A percentile compares a stretch with the other conserved stretches of the same genome.
Evolutionary conservation across 2,888 invertebrate species (phyloP).

Genomic region (Coecobrya sp.): DNA sequence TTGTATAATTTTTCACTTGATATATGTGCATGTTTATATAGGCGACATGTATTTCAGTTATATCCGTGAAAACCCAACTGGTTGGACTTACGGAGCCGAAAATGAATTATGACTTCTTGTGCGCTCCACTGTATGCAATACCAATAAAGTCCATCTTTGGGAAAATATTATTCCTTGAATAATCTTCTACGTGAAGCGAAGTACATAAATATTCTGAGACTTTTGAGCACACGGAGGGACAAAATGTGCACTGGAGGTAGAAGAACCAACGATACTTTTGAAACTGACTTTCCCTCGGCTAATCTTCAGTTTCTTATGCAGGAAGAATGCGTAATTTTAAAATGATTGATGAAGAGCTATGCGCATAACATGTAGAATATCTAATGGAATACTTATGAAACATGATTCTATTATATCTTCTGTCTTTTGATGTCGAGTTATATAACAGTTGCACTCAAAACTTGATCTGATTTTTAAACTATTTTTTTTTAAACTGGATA

Average conservation of each 20-base stretch:
- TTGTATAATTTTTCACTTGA: conserved; percentile 14
- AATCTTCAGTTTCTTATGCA: conserved; percentile 75
- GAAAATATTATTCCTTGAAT: conserved; percentile 58
- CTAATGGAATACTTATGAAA: conserved; percentile 10
- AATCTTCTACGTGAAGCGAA: conserved; percentile 50
- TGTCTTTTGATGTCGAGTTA: not conserved
- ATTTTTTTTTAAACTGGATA: conserved; percentile 14
- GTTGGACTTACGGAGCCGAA: conserved; percentile 61
- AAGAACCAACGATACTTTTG: conserved; percentile 27
- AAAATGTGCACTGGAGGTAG: not conserved
- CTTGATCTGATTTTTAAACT: not conserved
- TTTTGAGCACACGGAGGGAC: not conserved
- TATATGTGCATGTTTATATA: not conserved
- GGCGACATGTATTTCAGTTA: not conserved
- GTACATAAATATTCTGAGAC: conserved; percentile 45
- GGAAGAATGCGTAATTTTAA: conserved; percentile 71
- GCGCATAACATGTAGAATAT: conserved; percentile 13
- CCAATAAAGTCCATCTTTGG: conserved; percentile 70
- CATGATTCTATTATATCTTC: conserved; percentile 25
- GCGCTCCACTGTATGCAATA: conserved; percentile 28
- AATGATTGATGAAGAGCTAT: conserved; percentile 72
- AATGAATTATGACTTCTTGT: conserved; percentile 76
- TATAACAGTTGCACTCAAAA: not conserved
- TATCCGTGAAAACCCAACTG: conserved; percentile 35
- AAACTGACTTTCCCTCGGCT: conserved; percentile 52